phyloP scores from a whole-genome alignment of 2,797 vertebrate species.

The Danio tinwini region DNA sequence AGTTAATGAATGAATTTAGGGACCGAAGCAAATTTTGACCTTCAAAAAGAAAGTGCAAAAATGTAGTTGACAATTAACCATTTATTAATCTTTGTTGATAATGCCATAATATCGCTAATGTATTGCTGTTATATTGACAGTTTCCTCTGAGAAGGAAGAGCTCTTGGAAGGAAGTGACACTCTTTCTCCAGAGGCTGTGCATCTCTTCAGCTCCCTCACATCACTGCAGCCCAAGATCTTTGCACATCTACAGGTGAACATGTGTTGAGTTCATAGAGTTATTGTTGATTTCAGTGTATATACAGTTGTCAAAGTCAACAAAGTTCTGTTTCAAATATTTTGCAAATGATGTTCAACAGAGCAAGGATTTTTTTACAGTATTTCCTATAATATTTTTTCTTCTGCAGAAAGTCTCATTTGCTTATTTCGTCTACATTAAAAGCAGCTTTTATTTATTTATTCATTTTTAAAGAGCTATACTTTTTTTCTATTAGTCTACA shows the following conservation, averaged over 20 bases:
- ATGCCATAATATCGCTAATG: not conserved
- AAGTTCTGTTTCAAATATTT: not conserved
- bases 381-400: no score
- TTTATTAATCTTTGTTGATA: not conserved
- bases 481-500: no score
- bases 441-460: not conserved
- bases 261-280: not conserved
- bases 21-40: not conserved
- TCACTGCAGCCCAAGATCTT: conserved; percentile 84
- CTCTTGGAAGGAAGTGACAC: conserved; percentile 60
- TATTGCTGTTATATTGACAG: conserved; percentile 41
- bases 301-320: not conserved
- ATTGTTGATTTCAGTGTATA: no score
- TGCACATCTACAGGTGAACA: conserved; percentile 81
- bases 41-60: not conserved
- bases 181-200: conserved; percentile 75
- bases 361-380: not conserved
- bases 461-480: no score
- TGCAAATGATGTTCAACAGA: not conserved
- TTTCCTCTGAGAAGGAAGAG: conserved; percentile 46
- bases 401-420: not conserved
- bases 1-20: no score
- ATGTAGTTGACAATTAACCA: not conserved
- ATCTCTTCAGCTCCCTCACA: conserved; percentile 78
- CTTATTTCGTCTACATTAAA: not conserved